Evolutionary conservation across 2,113 vertebrate species (phyloP), one percentile per base, ranked within the genome.

Genomic region (Neolamprologus sp.): DNA sequence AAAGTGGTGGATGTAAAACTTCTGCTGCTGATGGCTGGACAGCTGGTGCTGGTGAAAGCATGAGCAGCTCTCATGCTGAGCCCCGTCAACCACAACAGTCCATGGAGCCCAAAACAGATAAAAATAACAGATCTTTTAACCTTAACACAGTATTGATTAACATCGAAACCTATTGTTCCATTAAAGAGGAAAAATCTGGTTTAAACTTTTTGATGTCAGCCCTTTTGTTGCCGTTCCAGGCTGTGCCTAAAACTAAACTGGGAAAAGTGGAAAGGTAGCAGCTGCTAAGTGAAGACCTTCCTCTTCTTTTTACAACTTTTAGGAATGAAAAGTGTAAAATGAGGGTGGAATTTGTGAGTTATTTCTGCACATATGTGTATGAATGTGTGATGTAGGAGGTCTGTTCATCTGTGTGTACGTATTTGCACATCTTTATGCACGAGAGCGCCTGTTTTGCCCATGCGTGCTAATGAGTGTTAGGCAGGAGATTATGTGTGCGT

Each of bases 401-500:
- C 75, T 75, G 68, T 85, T 53, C 11, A n/a, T 82, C 10, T 31
- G 7, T 80, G 82, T 80, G 55, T 81, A 37, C 35, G 75, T 87
- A 9, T 84, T 49, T 88, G 79, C 84, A 82, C 82, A 87, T 87
- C 87, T 86, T 83, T 17, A 84, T 88, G 82, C 87, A 82, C 33
- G 4, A 78, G 65, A 55, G 89, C 73, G 85, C 47, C 82, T 84
- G 90, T 89, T 86, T 91, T 85, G 81, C 80, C 65, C 68, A 26
- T 92, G 88, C 86, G 89, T 91, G 88, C 92, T 93, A 93, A 93
- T 95, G 94, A 94, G 91, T 82, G 89, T 87, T 90, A 82, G 88
- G 88, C 87, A 87, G 90, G 88, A 94, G 94, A 94, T 94, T 95
- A 94, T 94, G 94, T 49, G 71, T 87, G 87, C 71, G 90, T 94